Evolutionary conservation across 2,797 vertebrate genomes (phyloP), one percentile per base, ranked within the genome.

Genomic region (Manis crassicaudata): DNA sequence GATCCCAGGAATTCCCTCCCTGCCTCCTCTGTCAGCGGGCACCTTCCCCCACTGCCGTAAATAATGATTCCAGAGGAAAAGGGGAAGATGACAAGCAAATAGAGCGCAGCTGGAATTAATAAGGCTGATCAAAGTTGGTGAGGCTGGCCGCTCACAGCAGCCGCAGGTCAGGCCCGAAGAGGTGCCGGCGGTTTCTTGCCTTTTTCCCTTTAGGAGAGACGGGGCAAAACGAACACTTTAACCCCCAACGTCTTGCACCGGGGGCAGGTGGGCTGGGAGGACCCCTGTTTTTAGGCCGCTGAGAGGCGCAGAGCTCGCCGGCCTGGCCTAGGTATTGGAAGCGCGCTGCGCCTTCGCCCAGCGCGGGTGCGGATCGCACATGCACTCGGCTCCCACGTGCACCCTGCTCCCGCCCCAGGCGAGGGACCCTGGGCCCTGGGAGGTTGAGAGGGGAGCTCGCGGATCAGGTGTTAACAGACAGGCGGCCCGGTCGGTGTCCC

Each of bases 31-130:
- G 95, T 95, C 94, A 76, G 86, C 65, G 86, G 97, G 43, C 52
- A 94, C 90, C 75, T 70, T 92, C 95, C 2, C 11, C 0, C 21
- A 7, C 21, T 2, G 86, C 98, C 96, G 96, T 99, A 99, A 99
- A 99, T 99, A 98, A 98, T 94, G 94, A 98, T 98, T 98, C 97
- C 95, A 96, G 6, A 92, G 97, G 88, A 95, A 98, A 98, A 95
- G 98, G 97, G 98, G 73, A 88, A 98, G 98, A 98, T 95, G 87
- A 98, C 93, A 96, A 98, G 98, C 98, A 99, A 99, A 99, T 98
- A 98, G 98, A 98, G 97, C 95, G 79, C 99, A 99, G 98, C 98
- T 99, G 99, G 98, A 97, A 99, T 99, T 98, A 97, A 99, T 99
- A 99, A 99, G 97, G 97, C 97, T 98, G 98, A 99, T 99, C 99